Conservation (phyloP, 2,888 invertebrate species). For the Melinaea marsaeus region DNA sequence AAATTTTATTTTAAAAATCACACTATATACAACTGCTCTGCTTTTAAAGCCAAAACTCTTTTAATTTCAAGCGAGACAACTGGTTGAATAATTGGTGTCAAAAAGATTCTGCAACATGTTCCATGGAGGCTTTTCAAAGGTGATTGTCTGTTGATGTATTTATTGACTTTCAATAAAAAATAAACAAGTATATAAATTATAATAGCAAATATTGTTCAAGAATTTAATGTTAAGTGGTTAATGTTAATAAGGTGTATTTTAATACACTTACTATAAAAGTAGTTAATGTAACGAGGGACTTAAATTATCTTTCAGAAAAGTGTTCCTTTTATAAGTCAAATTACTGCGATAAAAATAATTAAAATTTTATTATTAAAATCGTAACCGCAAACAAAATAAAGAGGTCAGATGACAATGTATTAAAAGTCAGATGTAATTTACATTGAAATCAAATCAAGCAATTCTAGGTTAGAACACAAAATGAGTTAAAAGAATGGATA, state of each 20-base stretch:
- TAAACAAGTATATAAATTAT: too few relatives aligned
- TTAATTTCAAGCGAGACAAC: constrained; percentile 26
- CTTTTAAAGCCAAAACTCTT: constrained; percentile 21
- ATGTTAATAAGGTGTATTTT: too few relatives aligned
- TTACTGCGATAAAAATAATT: not conserved
- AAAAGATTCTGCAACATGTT: constrained; percentile 8
- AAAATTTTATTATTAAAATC: not conserved
- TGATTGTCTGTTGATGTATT: too few relatives aligned
- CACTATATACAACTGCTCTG: not conserved
- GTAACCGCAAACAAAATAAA: not conserved
- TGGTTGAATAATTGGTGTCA: constrained; percentile 27
- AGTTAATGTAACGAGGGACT: too few relatives aligned
- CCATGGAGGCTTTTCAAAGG: too few relatives aligned
- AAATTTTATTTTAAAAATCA: not conserved
- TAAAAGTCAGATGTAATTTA: constrained; percentile 27
- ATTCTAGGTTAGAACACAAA: constrained; percentile 30
- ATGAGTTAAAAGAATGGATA: constrained; percentile 6
- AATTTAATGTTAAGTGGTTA: too few relatives aligned
- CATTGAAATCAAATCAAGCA: constrained; percentile 20
- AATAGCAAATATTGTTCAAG: too few relatives aligned
- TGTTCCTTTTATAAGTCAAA: too few relatives aligned
- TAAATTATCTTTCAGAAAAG: too few relatives aligned
- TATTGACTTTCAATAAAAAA: too few relatives aligned
- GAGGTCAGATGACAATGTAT: constrained; percentile 26
- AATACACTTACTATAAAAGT: too few relatives aligned